Percentiles rank a stretch among this genome's conserved stretches.
Evolutionary conservation across 2,888 invertebrate genomes (phyloP).

Genomic region (Drosophila multiciliata): DNA sequence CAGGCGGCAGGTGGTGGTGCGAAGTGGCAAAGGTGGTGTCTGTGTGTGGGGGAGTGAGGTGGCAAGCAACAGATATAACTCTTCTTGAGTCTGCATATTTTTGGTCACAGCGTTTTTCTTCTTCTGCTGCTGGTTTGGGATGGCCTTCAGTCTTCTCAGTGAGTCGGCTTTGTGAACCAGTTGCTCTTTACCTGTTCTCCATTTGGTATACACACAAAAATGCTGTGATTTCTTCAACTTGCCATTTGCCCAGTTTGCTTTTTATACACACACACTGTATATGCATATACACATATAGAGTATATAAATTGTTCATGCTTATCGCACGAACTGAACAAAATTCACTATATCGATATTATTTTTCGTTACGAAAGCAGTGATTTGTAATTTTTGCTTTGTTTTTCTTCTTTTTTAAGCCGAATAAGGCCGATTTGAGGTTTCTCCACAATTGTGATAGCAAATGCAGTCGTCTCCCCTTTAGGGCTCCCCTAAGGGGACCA

Average conservation of each 20-base stretch:
- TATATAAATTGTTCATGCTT: constrained; percentile 18
- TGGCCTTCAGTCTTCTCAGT: constrained; percentile 52
- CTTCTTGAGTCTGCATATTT: constrained; percentile 58
- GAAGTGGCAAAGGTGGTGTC: background rate
- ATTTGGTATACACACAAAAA: constrained; percentile 54
- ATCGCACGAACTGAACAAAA: constrained; percentile 21
- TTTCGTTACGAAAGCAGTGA: constrained; percentile 63
- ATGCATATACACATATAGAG: background rate
- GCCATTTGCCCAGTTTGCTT: constrained; percentile 43
- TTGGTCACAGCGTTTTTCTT: constrained; percentile 64
- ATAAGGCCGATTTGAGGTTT: constrained; percentile 1
- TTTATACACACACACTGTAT: constrained; percentile 12
- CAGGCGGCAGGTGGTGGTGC: constrained; percentile 1
- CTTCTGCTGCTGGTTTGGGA: constrained; percentile 20
- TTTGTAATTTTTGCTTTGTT: constrained; percentile 54
- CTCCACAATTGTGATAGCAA: background rate
- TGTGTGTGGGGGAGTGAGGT: background rate
- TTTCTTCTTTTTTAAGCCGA: constrained; percentile 3
- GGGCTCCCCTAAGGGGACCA: background rate
- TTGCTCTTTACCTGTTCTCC: constrained; percentile 59
- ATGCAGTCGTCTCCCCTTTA: constrained; percentile 1
- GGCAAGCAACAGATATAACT: constrained; percentile 39
- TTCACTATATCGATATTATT: constrained; percentile 25
- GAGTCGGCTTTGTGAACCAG: constrained; percentile 61
- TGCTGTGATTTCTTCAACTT: constrained; percentile 35